phyloP scores from a whole-genome alignment of 2,797 vertebrate genomes.

The Emydoidea blandingii region DNA sequence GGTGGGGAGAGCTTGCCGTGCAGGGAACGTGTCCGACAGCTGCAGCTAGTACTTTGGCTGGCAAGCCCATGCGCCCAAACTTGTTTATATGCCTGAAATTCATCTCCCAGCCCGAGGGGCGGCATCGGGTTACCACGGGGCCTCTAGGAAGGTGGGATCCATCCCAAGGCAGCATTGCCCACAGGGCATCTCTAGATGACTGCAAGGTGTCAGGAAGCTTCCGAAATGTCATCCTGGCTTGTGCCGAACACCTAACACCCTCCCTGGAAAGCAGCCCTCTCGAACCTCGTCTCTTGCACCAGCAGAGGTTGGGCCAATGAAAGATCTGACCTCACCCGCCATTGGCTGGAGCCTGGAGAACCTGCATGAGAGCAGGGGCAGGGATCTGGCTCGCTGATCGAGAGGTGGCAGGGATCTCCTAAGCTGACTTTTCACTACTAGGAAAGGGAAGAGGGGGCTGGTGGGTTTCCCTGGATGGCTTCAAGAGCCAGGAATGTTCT shows the following conservation, averaged over 20 bases:
- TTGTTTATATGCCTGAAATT: background rate
- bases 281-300: background rate
- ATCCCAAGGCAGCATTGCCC: background rate
- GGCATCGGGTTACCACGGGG: background rate
- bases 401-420: background rate
- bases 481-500: background rate
- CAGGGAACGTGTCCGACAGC: background rate
- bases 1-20: background rate
- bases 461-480: background rate
- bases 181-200: background rate
- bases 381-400: background rate
- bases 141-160: background rate
- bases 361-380: too few species aligned
- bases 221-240: background rate
- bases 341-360: too few species aligned
- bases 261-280: background rate
- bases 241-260: background rate
- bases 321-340: background rate
- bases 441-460: background rate
- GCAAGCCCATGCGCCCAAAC: background rate
- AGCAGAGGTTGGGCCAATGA: background rate
- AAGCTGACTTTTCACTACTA: background rate
- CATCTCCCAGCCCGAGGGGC: too few species aligned
- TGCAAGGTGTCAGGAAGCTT: background rate
- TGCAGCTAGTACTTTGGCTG: background rate